Base-by-base conservation (phyloP, 2,888 invertebrate species). In the Tanytarsus gracilentus region DNA sequence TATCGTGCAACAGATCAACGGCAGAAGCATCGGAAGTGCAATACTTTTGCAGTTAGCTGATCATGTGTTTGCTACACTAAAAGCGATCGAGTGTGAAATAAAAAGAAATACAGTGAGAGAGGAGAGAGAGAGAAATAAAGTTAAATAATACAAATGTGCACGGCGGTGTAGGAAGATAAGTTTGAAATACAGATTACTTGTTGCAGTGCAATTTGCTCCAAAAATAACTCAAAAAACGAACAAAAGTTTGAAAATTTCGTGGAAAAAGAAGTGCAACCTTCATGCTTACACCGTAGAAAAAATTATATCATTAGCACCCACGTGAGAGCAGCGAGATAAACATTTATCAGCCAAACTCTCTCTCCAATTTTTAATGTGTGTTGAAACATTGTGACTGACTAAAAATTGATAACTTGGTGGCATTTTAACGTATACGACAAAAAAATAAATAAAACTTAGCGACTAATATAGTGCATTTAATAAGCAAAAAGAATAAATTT, bases 261-360 rank as follows among this genome's bases (percentile, higher is more conserved):
- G 44, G 23, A 36, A 36, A 36, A 36, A 44, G 11, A 44, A 44
- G 23, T 18, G 16, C 40, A 40, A 44, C 44, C 44, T 23, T 23
- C 44, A 44, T 23, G 18, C 21, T 44, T 44, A 18, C 44, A 5
- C 11, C n/a, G 33, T 33, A 33, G 33, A 33, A 33, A 33, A 33
- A 44, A 40, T 16, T 44, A 44, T 23, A 9, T 18, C 18, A 44
- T 44, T 21, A 23, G 44, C 16, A 44, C 44, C 44, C 44, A 44
- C 44, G 44, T 44, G 44, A 44, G 44, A 44, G n/a, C n/a, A n/a
- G n/a, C 21, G 44, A 23, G 44, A 44, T 44, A 44, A 44, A 44
- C 44, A 44, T 23, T 44, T 44, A 44, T 44, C 44, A 44, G 44
- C 9, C 44, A n/a, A n/a, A n/a, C n/a, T n/a, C n/a, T n/a, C n/a